These are phyloP conservation scores for Lindbergichthys nudifrons DNA, from an alignment of 2,797 vertebrate species.

Conservation along the genomic window DNA sequence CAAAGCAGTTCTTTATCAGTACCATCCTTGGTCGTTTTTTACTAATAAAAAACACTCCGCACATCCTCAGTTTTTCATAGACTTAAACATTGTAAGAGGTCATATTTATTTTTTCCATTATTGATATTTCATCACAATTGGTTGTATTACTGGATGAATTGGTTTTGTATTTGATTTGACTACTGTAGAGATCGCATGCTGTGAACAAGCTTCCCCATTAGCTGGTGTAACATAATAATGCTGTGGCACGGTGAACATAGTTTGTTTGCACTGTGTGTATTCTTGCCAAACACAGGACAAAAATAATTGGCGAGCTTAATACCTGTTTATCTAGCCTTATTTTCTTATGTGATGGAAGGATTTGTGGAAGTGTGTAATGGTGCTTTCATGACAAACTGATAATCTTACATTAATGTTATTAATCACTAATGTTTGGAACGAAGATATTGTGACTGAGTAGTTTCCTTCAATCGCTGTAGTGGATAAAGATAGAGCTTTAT, in stretches of 20 bases:
- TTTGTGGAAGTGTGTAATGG: conserved; percentile 35
- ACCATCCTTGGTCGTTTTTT: conserved; percentile 36
- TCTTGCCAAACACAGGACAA: conserved; percentile 31
- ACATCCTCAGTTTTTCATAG: conserved; percentile 17
- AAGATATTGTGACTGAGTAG: no score
- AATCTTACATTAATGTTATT: conserved; percentile 11
- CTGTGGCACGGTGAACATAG: conserved; percentile 33
- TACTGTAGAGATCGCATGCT: conserved; percentile 17
- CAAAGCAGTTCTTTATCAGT: conserved; percentile 45
- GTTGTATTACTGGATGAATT: conserved; percentile 17
- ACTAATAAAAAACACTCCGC: conserved; percentile 30
- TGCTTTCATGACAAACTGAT: conserved; percentile 16
- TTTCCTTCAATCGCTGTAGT: background rate
- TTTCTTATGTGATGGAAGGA: conserved; percentile 18
- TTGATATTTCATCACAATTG: conserved; percentile 1
- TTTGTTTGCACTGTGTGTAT: conserved; percentile 19
- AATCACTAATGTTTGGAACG: conserved; percentile 9
- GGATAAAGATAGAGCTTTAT: background rate
- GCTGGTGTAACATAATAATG: conserved; percentile 32
- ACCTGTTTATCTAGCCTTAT: conserved; percentile 30
- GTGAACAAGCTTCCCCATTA: conserved; percentile 30
- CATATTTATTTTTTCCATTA: background rate
- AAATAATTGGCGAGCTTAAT: conserved; percentile 19
- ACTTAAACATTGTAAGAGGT: background rate
- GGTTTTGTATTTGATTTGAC: conserved; percentile 29